phyloP scores from a whole-genome alignment of 2,888 invertebrate genomes.

The Melitaea athalia region DNA sequence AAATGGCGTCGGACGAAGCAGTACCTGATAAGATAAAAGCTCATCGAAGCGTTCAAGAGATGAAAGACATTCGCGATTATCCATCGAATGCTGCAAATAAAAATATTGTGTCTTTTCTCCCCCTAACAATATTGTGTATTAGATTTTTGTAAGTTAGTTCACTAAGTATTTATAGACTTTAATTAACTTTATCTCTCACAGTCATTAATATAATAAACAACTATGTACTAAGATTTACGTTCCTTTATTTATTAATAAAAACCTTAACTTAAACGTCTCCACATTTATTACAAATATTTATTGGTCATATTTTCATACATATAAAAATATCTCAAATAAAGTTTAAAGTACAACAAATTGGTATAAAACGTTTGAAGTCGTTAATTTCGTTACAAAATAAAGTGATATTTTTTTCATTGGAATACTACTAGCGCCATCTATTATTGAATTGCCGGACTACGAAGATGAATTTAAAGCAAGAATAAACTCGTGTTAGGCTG shows the following conservation, averaged over 20 bases:
- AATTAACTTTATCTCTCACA: slow-evolving; percentile 57
- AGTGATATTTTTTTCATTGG: not conserved
- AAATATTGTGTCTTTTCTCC: slow-evolving; percentile 44
- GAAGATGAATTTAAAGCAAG: not conserved
- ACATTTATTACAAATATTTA: too few species aligned
- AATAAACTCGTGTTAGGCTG: too few species aligned
- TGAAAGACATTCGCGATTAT: slow-evolving; percentile 38
- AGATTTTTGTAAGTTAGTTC: slow-evolving; percentile 39
- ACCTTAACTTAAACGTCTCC: too few species aligned
- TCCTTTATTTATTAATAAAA: slow-evolving; percentile 29
- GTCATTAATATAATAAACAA: slow-evolving; percentile 72
- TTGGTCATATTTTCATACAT: too few species aligned
- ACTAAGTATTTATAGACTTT: slow-evolving; percentile 41
- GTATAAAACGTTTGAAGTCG: not conserved
- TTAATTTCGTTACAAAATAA: not conserved
- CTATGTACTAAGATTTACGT: slow-evolving; percentile 50
- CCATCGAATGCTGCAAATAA: slow-evolving; percentile 48
- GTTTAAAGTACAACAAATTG: not conserved
- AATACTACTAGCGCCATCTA: slow-evolving; percentile 19
- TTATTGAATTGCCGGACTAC: not conserved
- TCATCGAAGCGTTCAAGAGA: slow-evolving; percentile 59
- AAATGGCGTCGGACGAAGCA: slow-evolving; percentile 74
- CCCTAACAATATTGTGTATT: slow-evolving; percentile 50
- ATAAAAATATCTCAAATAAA: too few species aligned
- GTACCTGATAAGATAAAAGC: slow-evolving; percentile 66